Evolutionary conservation across 2,113 vertebrate species (phyloP), one percentile per base, ranked within the genome.

Genomic region (Carassius gibelio): DNA sequence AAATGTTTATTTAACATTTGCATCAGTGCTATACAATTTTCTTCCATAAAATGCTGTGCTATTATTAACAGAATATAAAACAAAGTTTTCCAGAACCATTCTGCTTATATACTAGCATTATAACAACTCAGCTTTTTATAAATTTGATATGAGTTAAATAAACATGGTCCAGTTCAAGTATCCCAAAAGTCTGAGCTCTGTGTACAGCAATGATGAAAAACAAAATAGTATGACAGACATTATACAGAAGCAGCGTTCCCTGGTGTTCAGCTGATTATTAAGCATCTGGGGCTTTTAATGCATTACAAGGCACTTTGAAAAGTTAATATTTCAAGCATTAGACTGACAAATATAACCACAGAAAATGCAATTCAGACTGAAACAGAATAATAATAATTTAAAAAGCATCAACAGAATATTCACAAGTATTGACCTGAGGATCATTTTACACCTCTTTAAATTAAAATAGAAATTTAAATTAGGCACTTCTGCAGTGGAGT

Each of bases 131-230:
- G 34, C 69, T 76, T 80, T 84, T 78, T 61, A 90, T 90, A 92
- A 79, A 92, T 91, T 86, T 93, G 91, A 94, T 84, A 87, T 88
- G 91, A 90, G 93, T 93, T 93, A 94, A 95, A 90, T 93, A 90
- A 91, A 93, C 94, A 94, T 98, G 97, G 97, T 99, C 97, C 97
- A 95, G 95, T 96, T 96, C 93, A 95, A 96, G 94, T 93, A 94
- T 88, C 92, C 94, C 90, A 92, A 93, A 88, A 92, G 91, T 90
- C 62, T 69, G 38, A 75, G 61, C 15, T 59, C 21, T 38, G 74
- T 62, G 38, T 80, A 83, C 72, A 82, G 55, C 71, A 72, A 34
- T 13, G 61, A n/a, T 30, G 17, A 52, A 52, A 19, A 5, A 38
- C 38, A 64, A 45, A 42, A 23, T 23, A 26, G 13, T 48, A 45